Conservation (phyloP, 1,140 invertebrate species). For the Glomeris maerens region DNA sequence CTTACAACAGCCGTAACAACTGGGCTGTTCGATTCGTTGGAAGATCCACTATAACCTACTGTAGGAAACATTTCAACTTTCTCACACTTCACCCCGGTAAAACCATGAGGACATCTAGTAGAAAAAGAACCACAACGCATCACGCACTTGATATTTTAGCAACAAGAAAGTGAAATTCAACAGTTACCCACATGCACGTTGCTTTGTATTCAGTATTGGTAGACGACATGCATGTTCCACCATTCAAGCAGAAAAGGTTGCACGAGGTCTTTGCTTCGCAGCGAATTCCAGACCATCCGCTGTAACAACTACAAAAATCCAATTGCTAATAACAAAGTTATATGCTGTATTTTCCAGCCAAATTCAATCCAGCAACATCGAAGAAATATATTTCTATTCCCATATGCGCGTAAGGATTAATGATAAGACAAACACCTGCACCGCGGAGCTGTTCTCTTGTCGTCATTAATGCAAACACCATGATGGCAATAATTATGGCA, state of each 20-base stretch:
- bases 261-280: slow-evolving; percentile 40
- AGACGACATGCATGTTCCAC: slow-evolving; percentile 38
- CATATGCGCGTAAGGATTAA: background rate
- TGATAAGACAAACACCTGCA: background rate
- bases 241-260: slow-evolving; percentile 39
- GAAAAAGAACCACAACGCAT: too few relatives aligned
- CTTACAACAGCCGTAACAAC: too few relatives aligned
- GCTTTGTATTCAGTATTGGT: slow-evolving; percentile 24
- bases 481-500: slow-evolving; percentile 43
- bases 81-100: too few relatives aligned
- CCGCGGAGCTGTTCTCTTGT: background rate
- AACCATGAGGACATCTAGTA: too few relatives aligned
- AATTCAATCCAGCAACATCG: background rate
- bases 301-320: slow-evolving; percentile 29
- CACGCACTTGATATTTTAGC: too few relatives aligned
- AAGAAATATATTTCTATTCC: too few relatives aligned
- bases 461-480: slow-evolving; percentile 20
- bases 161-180: too few relatives aligned
- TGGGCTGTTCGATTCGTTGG: too few relatives aligned
- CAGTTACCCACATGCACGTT: slow-evolving; percentile 34
- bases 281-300: slow-evolving; percentile 40
- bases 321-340: background rate
- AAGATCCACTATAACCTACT: too few relatives aligned
- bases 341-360: too few relatives aligned
- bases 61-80: too few relatives aligned